These are phyloP conservation scores for Trachops cirrhosus DNA, from an alignment of 2,797 vertebrate species.

Conservation along the genomic window DNA sequence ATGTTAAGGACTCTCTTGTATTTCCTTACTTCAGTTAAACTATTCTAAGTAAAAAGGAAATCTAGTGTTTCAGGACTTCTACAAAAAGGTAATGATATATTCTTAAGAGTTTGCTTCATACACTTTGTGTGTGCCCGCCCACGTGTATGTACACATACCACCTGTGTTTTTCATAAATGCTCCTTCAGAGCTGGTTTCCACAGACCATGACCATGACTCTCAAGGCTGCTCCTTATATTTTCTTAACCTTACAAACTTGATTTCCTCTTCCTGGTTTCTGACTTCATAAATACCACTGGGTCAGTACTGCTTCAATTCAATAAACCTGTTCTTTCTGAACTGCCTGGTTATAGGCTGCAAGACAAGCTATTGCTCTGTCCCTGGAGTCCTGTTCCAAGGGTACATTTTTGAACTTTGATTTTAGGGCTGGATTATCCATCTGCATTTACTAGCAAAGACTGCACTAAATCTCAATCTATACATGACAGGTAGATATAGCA, in stretches of 20 bases:
- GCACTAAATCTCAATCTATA: slow-evolving; percentile 58
- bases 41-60: background rate
- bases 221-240: slow-evolving; percentile 49
- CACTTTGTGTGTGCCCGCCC: background rate
- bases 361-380: slow-evolving; percentile 56
- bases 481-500: slow-evolving; percentile 51
- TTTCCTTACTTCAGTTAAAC: slow-evolving; percentile 26
- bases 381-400: slow-evolving; percentile 64
- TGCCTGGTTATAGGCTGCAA: slow-evolving; percentile 57
- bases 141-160: background rate
- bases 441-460: slow-evolving; percentile 62
- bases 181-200: background rate
- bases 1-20: background rate
- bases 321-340: slow-evolving; percentile 66
- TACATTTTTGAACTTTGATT: slow-evolving; percentile 69
- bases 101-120: background rate
- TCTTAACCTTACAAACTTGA: slow-evolving; percentile 76
- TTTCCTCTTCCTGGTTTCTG: slow-evolving; percentile 70
- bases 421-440: slow-evolving; percentile 67
- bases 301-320: slow-evolving; percentile 70
- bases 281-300: slow-evolving; percentile 69
- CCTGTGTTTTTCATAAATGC: slow-evolving; percentile 43
- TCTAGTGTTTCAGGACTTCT: background rate
- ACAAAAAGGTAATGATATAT: background rate
- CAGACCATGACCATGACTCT: background rate